A percentile compares a stretch with the other conserved stretches of the same genome.
These are phyloP conservation scores for Todus mexicanus DNA, from an alignment of 2,797 vertebrate genomes.

Conservation along the genomic window DNA sequence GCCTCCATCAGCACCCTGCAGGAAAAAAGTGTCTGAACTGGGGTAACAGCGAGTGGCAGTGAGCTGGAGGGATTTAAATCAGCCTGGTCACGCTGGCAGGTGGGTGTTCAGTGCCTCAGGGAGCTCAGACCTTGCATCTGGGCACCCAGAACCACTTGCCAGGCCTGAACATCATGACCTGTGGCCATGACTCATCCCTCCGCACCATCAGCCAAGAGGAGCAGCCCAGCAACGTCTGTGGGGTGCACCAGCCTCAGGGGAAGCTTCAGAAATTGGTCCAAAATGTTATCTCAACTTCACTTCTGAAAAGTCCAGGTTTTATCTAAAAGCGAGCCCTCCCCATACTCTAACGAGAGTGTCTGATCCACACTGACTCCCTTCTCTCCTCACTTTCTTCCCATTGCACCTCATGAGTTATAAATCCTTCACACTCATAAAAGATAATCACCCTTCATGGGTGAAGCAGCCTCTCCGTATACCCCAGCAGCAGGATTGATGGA, in stretches of 20 bases:
- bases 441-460: constrained; percentile 75
- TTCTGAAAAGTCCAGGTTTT: neutral
- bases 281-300: neutral
- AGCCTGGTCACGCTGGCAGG: neutral
- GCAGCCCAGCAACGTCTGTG: neutral
- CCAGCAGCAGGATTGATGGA: constrained; percentile 50
- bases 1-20: neutral
- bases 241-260: neutral
- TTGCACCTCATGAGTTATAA: constrained; percentile 61
- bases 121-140: neutral
- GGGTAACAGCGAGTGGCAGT: neutral
- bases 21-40: neutral
- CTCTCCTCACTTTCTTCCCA: constrained; percentile 40
- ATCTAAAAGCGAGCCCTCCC: neutral
- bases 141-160: neutral
- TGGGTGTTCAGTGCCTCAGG: rapidly evolving
- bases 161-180: neutral
- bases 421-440: constrained; percentile 63
- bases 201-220: neutral
- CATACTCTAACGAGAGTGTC: neutral
- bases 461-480: constrained; percentile 65
- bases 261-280: neutral
- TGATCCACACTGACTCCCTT: neutral
- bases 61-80: neutral
- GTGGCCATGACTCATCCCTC: neutral